Percentiles rank a stretch among this genome's conserved stretches.
Conservation (phyloP, 2,888 invertebrate genomes). For the Zygogramma bicolorata region DNA sequence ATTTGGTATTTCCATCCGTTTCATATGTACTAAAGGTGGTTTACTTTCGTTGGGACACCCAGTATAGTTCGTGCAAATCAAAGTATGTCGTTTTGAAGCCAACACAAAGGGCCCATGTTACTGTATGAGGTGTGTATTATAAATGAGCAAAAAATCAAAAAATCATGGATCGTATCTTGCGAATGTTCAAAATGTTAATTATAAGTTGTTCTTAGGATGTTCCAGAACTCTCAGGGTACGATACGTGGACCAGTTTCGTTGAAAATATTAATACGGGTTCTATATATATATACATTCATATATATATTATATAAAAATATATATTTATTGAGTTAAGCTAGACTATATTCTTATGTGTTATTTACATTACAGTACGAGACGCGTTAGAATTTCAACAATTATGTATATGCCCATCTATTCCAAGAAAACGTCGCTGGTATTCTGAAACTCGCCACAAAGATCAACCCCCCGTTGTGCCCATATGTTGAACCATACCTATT, state of each 20-base stretch:
- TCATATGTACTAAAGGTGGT: no score
- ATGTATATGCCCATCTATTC: slow-evolving; percentile 46
- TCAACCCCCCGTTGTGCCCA: not conserved
- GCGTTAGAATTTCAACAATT: slow-evolving; percentile 55
- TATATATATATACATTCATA: slow-evolving; percentile 54
- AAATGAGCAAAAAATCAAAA: slow-evolving; percentile 67
- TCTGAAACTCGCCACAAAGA: not conserved
- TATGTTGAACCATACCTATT: not conserved
- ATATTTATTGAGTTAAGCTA: slow-evolving; percentile 59
- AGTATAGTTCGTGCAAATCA: slow-evolving; percentile 32
- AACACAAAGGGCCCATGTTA: slow-evolving; percentile 46
- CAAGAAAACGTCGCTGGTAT: slow-evolving; percentile 37
- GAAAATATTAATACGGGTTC: slow-evolving; percentile 64
- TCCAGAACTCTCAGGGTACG: slow-evolving; percentile 64
- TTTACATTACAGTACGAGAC: slow-evolving; percentile 52
- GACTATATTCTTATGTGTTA: slow-evolving; percentile 61
- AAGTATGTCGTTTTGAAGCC: slow-evolving; percentile 31
- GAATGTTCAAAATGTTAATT: slow-evolving; percentile 64
- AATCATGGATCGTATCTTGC: slow-evolving; percentile 63
- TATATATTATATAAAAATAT: slow-evolving; percentile 51
- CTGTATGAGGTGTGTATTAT: slow-evolving; percentile 54
- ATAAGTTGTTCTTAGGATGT: slow-evolving; percentile 66
- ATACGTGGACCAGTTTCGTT: slow-evolving; percentile 62
- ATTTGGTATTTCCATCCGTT: no score
- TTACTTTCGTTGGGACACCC: no score